Evolutionary conservation across 2,797 vertebrate genomes (phyloP).

Genomic region (Chanos chanos): DNA sequence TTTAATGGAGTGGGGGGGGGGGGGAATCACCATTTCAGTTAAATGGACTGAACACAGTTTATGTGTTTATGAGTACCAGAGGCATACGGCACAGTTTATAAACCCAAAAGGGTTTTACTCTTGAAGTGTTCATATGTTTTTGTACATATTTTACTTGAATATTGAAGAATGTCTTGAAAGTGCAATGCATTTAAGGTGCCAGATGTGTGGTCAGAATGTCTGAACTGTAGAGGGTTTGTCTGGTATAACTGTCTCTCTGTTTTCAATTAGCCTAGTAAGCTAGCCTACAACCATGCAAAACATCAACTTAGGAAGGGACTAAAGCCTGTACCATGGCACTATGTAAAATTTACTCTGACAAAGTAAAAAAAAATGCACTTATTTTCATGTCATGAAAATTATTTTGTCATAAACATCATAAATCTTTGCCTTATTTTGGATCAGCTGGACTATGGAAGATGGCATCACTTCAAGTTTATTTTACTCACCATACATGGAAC

Average conservation of each 20-base stretch:
- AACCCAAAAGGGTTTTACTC: slow-evolving; percentile 32
- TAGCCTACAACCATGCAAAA: no score
- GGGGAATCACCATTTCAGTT: slow-evolving; percentile 8
- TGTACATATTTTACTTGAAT: slow-evolving; percentile 43
- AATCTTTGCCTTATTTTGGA: slow-evolving; percentile 31
- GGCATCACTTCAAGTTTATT: background rate
- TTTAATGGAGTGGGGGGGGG: no score
- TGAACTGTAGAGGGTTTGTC: no score
- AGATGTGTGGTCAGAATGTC: no score
- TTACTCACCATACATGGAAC: slow-evolving; percentile 11
- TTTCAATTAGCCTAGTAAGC: no score
- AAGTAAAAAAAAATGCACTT: no score
- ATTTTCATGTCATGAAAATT: no score
- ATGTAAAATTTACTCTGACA: no score
- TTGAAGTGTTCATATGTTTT: slow-evolving; percentile 47
- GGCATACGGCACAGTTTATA: background rate
- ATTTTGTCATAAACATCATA: slow-evolving; percentile 8
- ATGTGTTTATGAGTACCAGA: no score
- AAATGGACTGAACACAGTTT: background rate
- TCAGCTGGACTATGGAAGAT: slow-evolving; percentile 3
- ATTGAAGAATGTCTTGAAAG: slow-evolving; percentile 17
- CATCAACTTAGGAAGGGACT: no score
- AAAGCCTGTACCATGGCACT: no score
- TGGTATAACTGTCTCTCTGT: no score
- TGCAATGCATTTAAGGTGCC: background rate